Evolutionary conservation across 2,888 invertebrate species (phyloP).

Genomic region (Galerucella pusilla): DNA sequence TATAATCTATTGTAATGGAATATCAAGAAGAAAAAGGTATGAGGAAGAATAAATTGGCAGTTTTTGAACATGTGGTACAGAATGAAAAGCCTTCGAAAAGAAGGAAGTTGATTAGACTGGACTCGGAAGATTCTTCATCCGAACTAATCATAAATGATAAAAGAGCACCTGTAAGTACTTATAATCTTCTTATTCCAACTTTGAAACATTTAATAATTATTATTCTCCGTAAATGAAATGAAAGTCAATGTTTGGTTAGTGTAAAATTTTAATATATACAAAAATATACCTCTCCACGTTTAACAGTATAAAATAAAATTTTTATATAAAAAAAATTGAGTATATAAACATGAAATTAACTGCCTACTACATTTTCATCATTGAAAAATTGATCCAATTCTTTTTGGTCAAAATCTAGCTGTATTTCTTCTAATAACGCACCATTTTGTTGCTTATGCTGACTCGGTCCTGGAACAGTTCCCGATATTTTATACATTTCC

Average conservation of each 20-base stretch:
- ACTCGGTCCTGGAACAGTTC: conserved; percentile 66
- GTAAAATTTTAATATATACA: conserved; percentile 17
- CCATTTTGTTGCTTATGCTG: conserved; percentile 56
- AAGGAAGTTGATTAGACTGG: conserved; percentile 43
- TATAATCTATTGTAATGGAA: conserved; percentile 41
- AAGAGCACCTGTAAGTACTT: conserved; percentile 45
- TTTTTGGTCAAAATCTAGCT: conserved; percentile 70
- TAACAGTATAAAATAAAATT: conserved; percentile 10
- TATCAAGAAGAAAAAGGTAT: conserved; percentile 41
- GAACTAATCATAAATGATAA: conserved; percentile 58
- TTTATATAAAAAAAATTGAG: background rate
- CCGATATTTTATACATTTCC: conserved; percentile 72
- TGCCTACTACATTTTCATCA: conserved; percentile 46
- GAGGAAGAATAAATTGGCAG: conserved; percentile 56
- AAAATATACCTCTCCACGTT: conserved; percentile 11
- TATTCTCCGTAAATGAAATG: no score
- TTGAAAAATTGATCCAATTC: conserved; percentile 74
- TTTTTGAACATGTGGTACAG: conserved; percentile 59
- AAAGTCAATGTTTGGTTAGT: background rate
- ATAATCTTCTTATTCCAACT: no score
- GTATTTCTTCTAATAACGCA: conserved; percentile 73
- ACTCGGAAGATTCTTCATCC: conserved; percentile 51
- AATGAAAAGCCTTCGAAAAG: conserved; percentile 50
- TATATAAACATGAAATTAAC: background rate
- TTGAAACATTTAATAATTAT: no score